Conservation (phyloP, 2,797 vertebrate genomes). For the Syngnathus acus region DNA sequence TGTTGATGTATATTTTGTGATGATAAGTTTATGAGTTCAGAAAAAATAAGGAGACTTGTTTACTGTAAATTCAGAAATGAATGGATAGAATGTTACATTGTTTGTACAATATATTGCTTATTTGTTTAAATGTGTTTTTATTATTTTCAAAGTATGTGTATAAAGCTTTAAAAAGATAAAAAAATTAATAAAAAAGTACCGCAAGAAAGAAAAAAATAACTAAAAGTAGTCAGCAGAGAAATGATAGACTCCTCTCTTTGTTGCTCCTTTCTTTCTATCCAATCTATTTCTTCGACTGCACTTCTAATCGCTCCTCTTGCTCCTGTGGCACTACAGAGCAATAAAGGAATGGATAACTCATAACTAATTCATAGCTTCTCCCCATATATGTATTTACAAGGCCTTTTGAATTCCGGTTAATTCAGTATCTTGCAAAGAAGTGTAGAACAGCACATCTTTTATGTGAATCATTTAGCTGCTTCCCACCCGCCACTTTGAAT, state of each 20-base stretch:
- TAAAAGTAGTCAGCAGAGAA: constrained; percentile 2
- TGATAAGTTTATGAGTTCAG: no score
- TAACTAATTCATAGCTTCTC: constrained; percentile 46
- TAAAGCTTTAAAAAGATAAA: no score
- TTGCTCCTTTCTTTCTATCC: constrained; percentile 13
- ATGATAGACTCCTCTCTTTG: constrained; percentile 26
- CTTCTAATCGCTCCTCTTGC: constrained; percentile 7
- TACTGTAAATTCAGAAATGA: no score
- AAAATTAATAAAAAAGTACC: no score
- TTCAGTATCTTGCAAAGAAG: constrained; percentile 30
- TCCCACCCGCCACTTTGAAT: constrained; percentile 15
- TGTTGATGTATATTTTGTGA: no score
- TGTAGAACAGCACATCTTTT: constrained; percentile 18
- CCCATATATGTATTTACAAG: constrained; percentile 38
- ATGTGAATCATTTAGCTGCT: constrained; percentile 17
- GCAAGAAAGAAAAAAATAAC: constrained; percentile 8
- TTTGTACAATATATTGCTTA: no score
- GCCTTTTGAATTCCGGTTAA: constrained; percentile 27
- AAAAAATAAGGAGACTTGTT: no score
- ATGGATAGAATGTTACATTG: no score
- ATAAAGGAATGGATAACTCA: constrained; percentile 32
- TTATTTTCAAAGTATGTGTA: no score
- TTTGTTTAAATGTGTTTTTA: no score
- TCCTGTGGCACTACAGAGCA: constrained; percentile 21
- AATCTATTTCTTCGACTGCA: constrained; percentile 24